Evolutionary conservation across 2,797 vertebrate genomes (phyloP).

Genomic region (Galaxias olidus): DNA sequence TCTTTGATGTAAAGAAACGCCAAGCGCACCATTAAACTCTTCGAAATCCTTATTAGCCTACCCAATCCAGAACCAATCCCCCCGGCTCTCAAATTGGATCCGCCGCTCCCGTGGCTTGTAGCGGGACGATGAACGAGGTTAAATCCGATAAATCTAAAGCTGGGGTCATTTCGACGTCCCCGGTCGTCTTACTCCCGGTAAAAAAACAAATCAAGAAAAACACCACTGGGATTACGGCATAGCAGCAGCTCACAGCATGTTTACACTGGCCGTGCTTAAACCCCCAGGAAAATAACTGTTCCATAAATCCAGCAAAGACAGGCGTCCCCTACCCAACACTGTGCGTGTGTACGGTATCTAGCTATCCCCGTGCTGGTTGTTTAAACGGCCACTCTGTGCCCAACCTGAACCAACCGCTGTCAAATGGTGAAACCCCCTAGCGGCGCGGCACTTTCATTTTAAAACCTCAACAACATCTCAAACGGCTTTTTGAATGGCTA

Average conservation of each 20-base stretch:
- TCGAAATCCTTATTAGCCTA: constrained; percentile 9
- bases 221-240: constrained; percentile 52
- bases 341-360: too few relatives aligned
- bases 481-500: neutral
- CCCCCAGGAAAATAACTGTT: constrained; percentile 11
- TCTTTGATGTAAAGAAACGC: too few relatives aligned
- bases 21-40: too few relatives aligned
- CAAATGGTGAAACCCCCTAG: too few relatives aligned
- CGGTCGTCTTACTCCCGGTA: constrained; percentile 36
- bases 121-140: constrained; percentile 61
- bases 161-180: constrained; percentile 56
- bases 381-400: too few relatives aligned
- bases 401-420: too few relatives aligned
- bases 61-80: constrained; percentile 39
- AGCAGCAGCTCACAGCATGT: constrained; percentile 25
- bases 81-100: constrained; percentile 55
- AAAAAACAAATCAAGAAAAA: too few relatives aligned
- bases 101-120: constrained; percentile 29
- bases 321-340: too few relatives aligned
- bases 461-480: too few relatives aligned
- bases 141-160: constrained; percentile 58
- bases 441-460: too few relatives aligned
- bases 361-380: too few relatives aligned
- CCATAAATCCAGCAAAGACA: neutral
- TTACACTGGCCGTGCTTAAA: constrained; percentile 27